Evolutionary conservation across 2,113 vertebrate species (phyloP).

Genomic region (Lycocorax pyrrhopterus): DNA sequence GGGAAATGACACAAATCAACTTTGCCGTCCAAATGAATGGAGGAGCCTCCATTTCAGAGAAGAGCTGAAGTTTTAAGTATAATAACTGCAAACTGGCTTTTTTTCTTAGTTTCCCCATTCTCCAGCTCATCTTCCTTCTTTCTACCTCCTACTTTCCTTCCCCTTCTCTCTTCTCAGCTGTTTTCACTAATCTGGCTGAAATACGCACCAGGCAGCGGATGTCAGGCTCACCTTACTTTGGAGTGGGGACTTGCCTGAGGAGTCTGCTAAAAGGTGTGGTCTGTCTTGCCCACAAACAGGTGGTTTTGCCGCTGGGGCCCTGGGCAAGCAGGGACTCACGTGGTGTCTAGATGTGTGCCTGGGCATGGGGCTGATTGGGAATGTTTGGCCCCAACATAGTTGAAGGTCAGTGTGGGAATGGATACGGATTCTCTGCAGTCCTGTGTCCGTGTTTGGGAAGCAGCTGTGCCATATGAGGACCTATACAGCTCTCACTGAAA

Average conservation of each 20-base stretch:
- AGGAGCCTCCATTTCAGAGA: background rate
- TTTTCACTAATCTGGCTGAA: background rate
- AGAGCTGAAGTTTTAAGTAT: background rate
- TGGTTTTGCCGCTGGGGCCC: background rate
- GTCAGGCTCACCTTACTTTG: background rate
- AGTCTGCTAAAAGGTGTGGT: background rate
- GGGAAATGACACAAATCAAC: conserved; percentile 15
- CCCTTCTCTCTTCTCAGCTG: background rate
- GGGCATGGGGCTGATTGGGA: fast-evolving
- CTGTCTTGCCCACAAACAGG: too few relatives aligned
- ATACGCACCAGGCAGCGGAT: background rate
- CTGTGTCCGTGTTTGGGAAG: fast-evolving
- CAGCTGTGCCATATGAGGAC: background rate
- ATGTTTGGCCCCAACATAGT: background rate
- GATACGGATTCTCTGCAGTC: background rate
- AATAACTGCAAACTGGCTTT: background rate
- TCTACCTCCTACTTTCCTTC: background rate
- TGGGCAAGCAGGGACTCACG: background rate
- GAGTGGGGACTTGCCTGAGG: background rate
- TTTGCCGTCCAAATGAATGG: background rate
- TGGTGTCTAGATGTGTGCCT: background rate
- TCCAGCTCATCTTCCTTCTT: background rate
- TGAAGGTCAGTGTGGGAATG: background rate
- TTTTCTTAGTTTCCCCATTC: background rate
- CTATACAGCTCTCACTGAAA: background rate